These are phyloP conservation scores for Eulemur rufifrons DNA, from an alignment of 2,113 vertebrate species.

Conservation along the genomic window DNA sequence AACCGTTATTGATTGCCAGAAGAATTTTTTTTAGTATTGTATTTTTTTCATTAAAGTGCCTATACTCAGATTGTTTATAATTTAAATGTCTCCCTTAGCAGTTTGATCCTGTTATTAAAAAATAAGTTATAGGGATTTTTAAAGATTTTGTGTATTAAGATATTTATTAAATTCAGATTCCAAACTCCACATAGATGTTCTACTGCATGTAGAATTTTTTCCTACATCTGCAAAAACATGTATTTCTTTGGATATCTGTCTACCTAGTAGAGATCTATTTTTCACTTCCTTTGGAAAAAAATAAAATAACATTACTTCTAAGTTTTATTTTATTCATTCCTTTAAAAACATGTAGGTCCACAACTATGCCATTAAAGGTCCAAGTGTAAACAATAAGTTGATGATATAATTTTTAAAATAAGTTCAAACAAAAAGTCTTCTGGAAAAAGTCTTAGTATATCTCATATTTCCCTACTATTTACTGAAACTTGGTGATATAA, in stretches of 20 bases:
- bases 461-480: neutral
- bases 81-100: neutral
- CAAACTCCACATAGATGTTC: neutral
- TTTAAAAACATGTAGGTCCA: neutral
- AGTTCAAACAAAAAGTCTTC: neutral
- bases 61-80: neutral
- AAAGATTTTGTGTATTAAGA: neutral
- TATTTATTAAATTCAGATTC: neutral
- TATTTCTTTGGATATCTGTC: neutral
- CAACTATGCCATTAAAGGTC: neutral
- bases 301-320: neutral
- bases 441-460: slow-evolving; percentile 20
- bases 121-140: neutral
- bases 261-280: too few relatives aligned
- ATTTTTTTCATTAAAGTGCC: neutral
- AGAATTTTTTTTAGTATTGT: neutral
- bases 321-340: neutral
- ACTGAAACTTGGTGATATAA: neutral
- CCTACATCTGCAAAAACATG: neutral
- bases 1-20: neutral
- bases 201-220: fast-evolving
- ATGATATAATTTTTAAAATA: neutral
- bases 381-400: neutral
- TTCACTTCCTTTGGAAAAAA: neutral
- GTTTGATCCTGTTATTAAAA: neutral